Conservation (phyloP, 2,888 invertebrate genomes). For the Orthonychiurus folsomi region DNA sequence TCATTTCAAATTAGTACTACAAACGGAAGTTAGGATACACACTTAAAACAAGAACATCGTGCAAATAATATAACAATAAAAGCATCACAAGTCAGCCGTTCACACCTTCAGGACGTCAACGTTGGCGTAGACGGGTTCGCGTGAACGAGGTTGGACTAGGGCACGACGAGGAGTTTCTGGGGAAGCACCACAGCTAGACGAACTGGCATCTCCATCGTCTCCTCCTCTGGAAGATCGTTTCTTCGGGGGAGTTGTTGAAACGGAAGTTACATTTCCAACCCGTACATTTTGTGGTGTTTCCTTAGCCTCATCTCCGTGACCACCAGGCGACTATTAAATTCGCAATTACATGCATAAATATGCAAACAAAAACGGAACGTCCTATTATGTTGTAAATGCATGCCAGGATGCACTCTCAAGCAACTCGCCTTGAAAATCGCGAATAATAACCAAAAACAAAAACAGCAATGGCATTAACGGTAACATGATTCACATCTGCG, state of each 20-base stretch:
- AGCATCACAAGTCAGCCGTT: not conserved
- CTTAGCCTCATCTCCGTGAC: not conserved
- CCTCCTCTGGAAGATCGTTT: conserved; percentile 9
- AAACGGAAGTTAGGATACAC: conserved; percentile 8
- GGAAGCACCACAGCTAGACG: conserved; percentile 47
- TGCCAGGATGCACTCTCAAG: no score
- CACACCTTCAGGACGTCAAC: conserved; percentile 30
- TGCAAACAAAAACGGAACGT: not conserved
- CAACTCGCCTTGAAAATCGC: no score
- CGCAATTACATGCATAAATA: not conserved
- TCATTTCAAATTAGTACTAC: conserved; percentile 1
- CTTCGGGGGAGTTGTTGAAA: not conserved
- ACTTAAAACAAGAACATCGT: conserved; percentile 4
- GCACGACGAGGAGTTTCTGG: conserved; percentile 44
- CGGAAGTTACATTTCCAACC: conserved; percentile 13
- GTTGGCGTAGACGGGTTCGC: conserved; percentile 37
- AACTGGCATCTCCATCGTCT: conserved; percentile 41
- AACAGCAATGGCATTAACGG: no score
- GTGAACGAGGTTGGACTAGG: conserved; percentile 37
- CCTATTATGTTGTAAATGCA: no score
- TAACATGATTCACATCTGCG: no score
- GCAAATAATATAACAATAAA: conserved; percentile 6
- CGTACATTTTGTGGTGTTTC: not conserved
- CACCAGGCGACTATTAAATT: not conserved
- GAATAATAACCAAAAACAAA: no score